Evolutionary conservation across 1,140 invertebrate genomes (phyloP).

Genomic region (Drosophila ambigua): DNA sequence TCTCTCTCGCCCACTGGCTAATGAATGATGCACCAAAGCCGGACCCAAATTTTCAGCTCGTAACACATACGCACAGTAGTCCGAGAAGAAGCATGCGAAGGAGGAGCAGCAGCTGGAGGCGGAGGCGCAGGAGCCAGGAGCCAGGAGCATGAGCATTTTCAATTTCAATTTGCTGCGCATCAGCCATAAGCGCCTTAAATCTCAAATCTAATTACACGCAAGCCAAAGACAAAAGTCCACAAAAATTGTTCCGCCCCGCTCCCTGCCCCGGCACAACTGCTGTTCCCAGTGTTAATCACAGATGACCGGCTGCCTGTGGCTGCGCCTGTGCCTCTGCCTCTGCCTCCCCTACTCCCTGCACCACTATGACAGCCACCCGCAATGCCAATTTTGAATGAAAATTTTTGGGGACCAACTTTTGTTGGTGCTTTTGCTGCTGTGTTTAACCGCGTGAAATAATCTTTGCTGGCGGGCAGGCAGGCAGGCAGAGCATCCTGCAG

Average conservation of each 20-base stretch:
- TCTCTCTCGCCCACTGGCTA: not conserved
- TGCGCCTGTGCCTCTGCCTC: not conserved
- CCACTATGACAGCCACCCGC: constrained; percentile 7
- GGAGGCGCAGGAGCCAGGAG: not conserved
- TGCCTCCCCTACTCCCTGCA: too few species aligned
- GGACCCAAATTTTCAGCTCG: too few species aligned
- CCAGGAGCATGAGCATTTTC: constrained; percentile 24
- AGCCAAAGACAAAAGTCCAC: constrained; percentile 71
- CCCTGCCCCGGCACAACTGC: not conserved
- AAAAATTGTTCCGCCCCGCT: constrained; percentile 37
- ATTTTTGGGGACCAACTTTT: constrained; percentile 44
- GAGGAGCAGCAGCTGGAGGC: too few species aligned
- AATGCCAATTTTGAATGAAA: constrained; percentile 52
- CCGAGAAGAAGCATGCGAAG: not conserved
- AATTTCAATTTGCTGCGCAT: constrained; percentile 59
- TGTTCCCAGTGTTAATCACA: constrained; percentile 62
- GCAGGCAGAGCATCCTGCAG: constrained; percentile 12
- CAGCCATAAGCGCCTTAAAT: constrained; percentile 73
- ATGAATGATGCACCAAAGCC: not conserved
- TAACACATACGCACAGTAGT: constrained; percentile 24
- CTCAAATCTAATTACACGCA: constrained; percentile 75
- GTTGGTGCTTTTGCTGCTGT: constrained; percentile 56
- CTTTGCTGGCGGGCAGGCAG: constrained; percentile 73
- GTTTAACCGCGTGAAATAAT: constrained; percentile 82
- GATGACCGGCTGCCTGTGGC: constrained; percentile 53